phyloP scores from a whole-genome alignment of 2,113 vertebrate genomes.

The Agelaius phoeniceus region DNA sequence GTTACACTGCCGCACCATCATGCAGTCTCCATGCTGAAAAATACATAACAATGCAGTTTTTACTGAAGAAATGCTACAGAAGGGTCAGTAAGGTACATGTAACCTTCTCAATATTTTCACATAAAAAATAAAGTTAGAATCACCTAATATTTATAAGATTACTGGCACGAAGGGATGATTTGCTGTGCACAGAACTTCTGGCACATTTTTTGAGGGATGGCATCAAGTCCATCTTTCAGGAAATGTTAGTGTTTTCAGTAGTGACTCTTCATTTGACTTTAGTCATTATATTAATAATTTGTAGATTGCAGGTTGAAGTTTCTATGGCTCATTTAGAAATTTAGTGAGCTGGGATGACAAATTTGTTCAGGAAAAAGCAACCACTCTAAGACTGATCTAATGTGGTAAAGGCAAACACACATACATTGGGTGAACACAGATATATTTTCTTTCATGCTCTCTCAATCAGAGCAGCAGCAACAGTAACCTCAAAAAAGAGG shows the following conservation, averaged over 20 bases:
- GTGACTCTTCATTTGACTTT: neutral
- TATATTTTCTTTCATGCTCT: neutral
- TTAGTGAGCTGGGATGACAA: neutral
- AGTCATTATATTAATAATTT: neutral
- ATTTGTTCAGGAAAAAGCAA: neutral
- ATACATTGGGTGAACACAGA: neutral
- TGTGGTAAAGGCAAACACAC: neutral
- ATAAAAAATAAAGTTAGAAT: neutral
- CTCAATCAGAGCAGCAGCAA: neutral
- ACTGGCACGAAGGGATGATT: neutral
- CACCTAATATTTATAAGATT: neutral
- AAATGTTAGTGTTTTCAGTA: neutral
- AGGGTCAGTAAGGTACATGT: neutral
- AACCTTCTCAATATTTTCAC: neutral
- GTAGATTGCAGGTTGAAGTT: neutral
- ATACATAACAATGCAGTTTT: neutral
- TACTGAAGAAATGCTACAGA: neutral
- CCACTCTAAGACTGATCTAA: neutral
- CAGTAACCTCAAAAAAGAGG: neutral
- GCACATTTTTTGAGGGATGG: neutral
- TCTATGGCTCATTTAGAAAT: neutral
- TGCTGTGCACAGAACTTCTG: neutral
- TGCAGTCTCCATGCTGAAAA: constrained; percentile 90
- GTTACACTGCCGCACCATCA: constrained; percentile 92
- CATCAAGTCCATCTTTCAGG: neutral